phyloP scores from a whole-genome alignment of 2,113 vertebrate species.

The Spea multiplicata region DNA sequence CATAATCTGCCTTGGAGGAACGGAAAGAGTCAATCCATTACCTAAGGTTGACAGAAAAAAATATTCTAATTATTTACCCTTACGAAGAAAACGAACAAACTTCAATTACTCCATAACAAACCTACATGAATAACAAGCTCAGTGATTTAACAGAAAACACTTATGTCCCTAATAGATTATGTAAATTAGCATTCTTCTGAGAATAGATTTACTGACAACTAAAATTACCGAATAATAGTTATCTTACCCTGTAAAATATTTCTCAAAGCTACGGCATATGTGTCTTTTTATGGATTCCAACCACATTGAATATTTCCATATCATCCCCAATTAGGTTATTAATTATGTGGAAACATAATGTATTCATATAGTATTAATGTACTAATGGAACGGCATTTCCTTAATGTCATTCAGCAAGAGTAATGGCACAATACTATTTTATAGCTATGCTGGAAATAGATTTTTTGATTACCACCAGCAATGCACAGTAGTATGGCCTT shows the following conservation, averaged over 20 bases:
- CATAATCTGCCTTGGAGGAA: too few species aligned
- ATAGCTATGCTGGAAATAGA: slow-evolving; percentile 44
- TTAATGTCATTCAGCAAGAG: slow-evolving; percentile 57
- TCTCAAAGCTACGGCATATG: slow-evolving; percentile 15
- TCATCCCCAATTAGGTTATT: slow-evolving; percentile 54
- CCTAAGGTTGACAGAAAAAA: too few species aligned
- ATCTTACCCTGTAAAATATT: slow-evolving; percentile 17
- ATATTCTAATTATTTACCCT: too few species aligned
- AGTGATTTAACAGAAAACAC: background rate
- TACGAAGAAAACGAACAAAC: too few species aligned
- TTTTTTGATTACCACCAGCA: slow-evolving; percentile 43
- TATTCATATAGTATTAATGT: slow-evolving; percentile 60
- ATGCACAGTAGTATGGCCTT: slow-evolving; percentile 36
- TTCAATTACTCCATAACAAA: too few species aligned
- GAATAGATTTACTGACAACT: slow-evolving; percentile 27
- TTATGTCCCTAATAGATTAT: slow-evolving; percentile 16
- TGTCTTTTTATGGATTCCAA: slow-evolving; percentile 38
- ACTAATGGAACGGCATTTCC: slow-evolving; percentile 54
- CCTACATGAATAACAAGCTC: too few species aligned
- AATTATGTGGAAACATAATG: slow-evolving; percentile 54
- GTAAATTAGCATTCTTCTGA: slow-evolving; percentile 18
- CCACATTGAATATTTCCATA: slow-evolving; percentile 48
- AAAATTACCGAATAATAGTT: slow-evolving; percentile 18
- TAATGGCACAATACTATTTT: slow-evolving; percentile 44
- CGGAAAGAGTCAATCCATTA: too few species aligned